phyloP scores from a whole-genome alignment of 2,888 invertebrate species.

The Ormyrus thymus region DNA sequence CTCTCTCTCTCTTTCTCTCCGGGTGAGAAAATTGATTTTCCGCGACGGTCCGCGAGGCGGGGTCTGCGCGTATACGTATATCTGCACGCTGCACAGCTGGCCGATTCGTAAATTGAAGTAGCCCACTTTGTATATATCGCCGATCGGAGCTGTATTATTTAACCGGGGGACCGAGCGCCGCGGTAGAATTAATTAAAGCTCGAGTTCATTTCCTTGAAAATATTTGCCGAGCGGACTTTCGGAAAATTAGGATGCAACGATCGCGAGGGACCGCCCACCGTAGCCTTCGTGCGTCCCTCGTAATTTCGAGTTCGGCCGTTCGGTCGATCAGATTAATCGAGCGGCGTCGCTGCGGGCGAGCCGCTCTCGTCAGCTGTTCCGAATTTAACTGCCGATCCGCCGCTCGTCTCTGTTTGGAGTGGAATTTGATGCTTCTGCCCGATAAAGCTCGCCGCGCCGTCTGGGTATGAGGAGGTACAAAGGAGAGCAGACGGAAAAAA shows the following conservation, averaged over 20 bases:
- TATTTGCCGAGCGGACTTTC: no score
- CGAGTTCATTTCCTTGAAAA: slow-evolving; percentile 3
- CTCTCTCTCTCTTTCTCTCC: neutral
- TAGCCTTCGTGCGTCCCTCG: no score
- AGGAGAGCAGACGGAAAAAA: neutral
- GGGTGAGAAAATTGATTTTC: slow-evolving; percentile 24
- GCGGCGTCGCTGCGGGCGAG: no score
- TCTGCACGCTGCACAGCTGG: neutral
- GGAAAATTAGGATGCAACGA: no score
- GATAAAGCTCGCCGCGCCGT: no score
- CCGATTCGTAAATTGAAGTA: slow-evolving; percentile 23
- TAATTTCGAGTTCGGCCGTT: no score
- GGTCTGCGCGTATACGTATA: neutral
- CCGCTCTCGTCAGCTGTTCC: no score
- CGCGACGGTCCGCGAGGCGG: neutral
- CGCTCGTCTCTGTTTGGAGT: no score
- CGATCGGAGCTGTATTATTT: slow-evolving; percentile 8
- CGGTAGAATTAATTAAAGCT: slow-evolving; percentile 23
- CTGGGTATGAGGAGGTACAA: neutral
- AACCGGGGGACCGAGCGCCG: neutral
- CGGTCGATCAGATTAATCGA: no score
- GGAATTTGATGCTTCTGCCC: no score
- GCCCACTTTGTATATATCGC: neutral
- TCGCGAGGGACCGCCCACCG: no score
- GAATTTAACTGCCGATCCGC: no score